Evolutionary conservation across 2,888 invertebrate species (phyloP), one percentile per base, ranked within the genome.

Genomic region (Drosophila kuntzei): DNA sequence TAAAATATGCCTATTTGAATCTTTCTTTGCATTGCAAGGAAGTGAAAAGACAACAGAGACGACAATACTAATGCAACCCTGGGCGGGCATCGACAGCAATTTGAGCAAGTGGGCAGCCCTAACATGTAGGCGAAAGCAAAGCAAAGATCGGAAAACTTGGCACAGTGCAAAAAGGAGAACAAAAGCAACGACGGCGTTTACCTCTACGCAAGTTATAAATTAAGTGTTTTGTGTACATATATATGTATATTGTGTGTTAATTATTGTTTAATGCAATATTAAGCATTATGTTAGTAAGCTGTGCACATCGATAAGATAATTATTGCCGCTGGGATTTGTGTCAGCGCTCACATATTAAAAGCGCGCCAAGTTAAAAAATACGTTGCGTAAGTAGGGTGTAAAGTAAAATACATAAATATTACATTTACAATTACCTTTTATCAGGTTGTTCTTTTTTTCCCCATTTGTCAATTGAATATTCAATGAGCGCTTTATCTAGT

Each of bases 211-310:
- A 34, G 34, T 27, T 37, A 46, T 46, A 29, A 66, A 46, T 63
- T 71, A 50, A 78, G 60, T 84, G 81, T 87, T 81, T 55, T 50
- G 36, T 84, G 87, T 81, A 81, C 50, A 55, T 37, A n/a, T n/a
- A n/a, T n/a, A n/a, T n/a, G n/a, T n/a, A n/a, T n/a, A 53, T 18
- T 39, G 22, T 9, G 20, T 64, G 64, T 73, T 64, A 60, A 64
- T 58, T 63, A 59, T 63, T 20, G 55, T 49, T 68, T 41, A 72
- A 53, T 72, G 53, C 60, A 57, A 47, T 50, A 54, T 55, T 77
- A 14, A 43, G 51, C 54, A 78, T 61, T 39, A 76, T 73, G 79
- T 39, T 68, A 34, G 49, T 58, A 64, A 51, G 18, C 54, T 50
- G 46, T 58, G 37, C 46, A 36, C 58, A 50, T 43, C 44, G 46